Evolutionary conservation across 2,888 invertebrate genomes (phyloP).

Genomic region (Eumacrocentrus americanus): DNA sequence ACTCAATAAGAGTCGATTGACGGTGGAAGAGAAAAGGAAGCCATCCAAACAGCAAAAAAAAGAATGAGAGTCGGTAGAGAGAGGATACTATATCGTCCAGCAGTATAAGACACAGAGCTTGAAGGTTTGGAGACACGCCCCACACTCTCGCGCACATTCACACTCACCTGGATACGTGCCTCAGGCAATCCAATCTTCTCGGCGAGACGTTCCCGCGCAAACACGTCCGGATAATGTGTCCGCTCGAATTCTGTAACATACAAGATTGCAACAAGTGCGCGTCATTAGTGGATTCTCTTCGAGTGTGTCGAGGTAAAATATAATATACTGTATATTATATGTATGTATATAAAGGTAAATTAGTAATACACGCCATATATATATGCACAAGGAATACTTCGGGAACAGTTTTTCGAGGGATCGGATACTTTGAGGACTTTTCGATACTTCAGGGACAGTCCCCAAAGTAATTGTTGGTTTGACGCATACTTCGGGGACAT

Average conservation of each 20-base stretch:
- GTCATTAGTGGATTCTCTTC: slow-evolving; percentile 29
- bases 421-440: too few species aligned
- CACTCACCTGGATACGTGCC: slow-evolving; percentile 98
- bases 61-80: slow-evolving; percentile 16
- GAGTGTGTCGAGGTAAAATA: neutral
- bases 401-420: too few species aligned
- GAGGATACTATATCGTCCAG: neutral
- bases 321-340: neutral
- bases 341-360: too few species aligned
- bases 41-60: slow-evolving; percentile 12
- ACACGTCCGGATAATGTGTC: slow-evolving; percentile 97
- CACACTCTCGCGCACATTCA: slow-evolving; percentile 55
- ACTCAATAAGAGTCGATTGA: slow-evolving; percentile 48
- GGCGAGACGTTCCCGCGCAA: slow-evolving; percentile 93
- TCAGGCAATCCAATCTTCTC: slow-evolving; percentile 98
- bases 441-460: too few species aligned
- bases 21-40: slow-evolving; percentile 25
- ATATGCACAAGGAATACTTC: too few species aligned
- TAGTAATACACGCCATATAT: too few species aligned
- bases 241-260: slow-evolving; percentile 87
- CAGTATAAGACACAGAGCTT: slow-evolving; percentile 37
- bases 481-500: too few species aligned
- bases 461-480: too few species aligned
- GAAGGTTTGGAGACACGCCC: slow-evolving; percentile 36
- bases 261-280: slow-evolving; percentile 41